Evolutionary conservation across 2,797 vertebrate genomes (phyloP), one percentile per base, ranked within the genome.

Genomic region (Rhinophrynus dorsalis): DNA sequence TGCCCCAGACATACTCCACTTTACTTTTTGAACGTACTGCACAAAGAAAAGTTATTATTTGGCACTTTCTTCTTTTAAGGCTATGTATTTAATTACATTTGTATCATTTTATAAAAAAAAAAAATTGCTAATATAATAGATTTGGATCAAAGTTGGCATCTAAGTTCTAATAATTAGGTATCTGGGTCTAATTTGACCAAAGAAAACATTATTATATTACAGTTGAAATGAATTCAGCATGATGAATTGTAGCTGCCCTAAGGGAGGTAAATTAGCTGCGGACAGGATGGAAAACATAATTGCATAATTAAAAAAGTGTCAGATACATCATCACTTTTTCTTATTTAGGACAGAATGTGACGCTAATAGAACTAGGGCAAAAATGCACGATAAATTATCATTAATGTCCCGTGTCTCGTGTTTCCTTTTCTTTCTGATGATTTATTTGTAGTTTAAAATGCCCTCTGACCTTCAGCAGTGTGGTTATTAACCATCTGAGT

Each of bases 191-290:
- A 47, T 48, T 50, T 33, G 10, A 57, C 65, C 52, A 48, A 48
- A 37, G 52, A 67, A 45, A 45, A 18, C 44, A 58, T 42, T 15
- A 58, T 59, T 51, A 51, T 17, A 65, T 40, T 21, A 51, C 29
- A 15, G 27, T 15, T 26, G 23, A 73, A 64, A 50, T 27, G 65
- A 76, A 79, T 79, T 79, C 71, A 72, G 65, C 44, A 44, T 50
- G 69, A 74, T 80, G 74, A 80, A 77, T 79, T 75, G 68, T 60
- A 75, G 38, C 55, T 66, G 74, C 67, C 67, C 52, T 70, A 61
- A 71, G 42, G 32, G 42, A 76, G 76, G 74, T 74, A 77, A 76
- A 80, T 76, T 69, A 80, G 58, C 72, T 77, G 66, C 63, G 23
- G 37, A 57, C 38, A 62, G 35, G 67, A 74, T 78, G 60, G 40